A percentile compares a stretch with the other conserved stretches of the same genome.
These are phyloP conservation scores for Isaurus tuberculatus DNA, from an alignment of 92 coral and sea anemone species.

Conservation along the genomic window DNA sequence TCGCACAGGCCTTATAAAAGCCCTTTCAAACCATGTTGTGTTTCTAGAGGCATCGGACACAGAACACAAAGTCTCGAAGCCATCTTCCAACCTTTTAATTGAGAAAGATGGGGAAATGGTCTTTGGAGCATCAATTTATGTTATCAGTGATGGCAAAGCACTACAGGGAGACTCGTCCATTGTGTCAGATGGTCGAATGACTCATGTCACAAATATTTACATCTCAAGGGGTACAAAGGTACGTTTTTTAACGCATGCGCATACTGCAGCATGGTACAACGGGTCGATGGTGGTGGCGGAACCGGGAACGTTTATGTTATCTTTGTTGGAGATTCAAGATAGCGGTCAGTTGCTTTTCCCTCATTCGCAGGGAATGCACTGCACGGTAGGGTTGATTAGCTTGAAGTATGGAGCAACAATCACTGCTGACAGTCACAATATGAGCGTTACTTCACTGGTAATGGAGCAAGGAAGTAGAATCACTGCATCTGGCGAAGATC, in stretches of 20 bases:
- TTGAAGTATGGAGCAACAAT: slow-evolving; percentile 69
- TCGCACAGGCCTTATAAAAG: slow-evolving; percentile 63
- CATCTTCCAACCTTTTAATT: slow-evolving; percentile 62
- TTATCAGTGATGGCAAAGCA: slow-evolving; percentile 60
- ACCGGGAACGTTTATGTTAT: slow-evolving; percentile 59
- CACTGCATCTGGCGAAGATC: slow-evolving; percentile 61
- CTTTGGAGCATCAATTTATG: slow-evolving; percentile 63
- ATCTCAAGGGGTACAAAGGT: slow-evolving; percentile 52
- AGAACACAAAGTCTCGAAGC: slow-evolving; percentile 63
- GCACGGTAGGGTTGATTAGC: slow-evolving; percentile 57
- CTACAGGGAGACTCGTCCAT: slow-evolving; percentile 53
- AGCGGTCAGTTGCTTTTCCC: slow-evolving; percentile 61
- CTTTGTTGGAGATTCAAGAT: slow-evolving; percentile 69
- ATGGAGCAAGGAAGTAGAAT: slow-evolving; percentile 70
- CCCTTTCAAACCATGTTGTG: slow-evolving; percentile 55
- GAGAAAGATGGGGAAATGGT: slow-evolving; percentile 61
- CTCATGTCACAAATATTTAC: slow-evolving; percentile 61
- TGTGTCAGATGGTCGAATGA: slow-evolving; percentile 66
- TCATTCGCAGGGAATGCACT: slow-evolving; percentile 64
- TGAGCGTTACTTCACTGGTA: slow-evolving; percentile 63
- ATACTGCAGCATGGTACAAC: slow-evolving; percentile 56
- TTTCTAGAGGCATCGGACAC: slow-evolving; percentile 67
- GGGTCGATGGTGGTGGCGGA: slow-evolving; percentile 49
- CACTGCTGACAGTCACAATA: slow-evolving; percentile 61
- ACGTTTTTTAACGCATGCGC: slow-evolving; percentile 53